phyloP scores from a whole-genome alignment of 2,888 invertebrate species.

The Diploptera punctata region DNA sequence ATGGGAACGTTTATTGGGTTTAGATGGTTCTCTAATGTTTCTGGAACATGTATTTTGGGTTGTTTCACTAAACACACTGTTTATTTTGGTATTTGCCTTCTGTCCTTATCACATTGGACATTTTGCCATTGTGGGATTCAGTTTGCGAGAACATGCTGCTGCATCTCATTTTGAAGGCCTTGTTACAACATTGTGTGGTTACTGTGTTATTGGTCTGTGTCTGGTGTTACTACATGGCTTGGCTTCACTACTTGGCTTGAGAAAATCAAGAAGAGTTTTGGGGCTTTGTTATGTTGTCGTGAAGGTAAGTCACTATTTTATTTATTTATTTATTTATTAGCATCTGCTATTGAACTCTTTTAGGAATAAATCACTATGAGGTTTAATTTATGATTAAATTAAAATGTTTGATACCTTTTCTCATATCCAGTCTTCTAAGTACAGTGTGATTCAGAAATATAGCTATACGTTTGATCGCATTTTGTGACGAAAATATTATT shows the following conservation, averaged over 20 bases:
- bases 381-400: no score
- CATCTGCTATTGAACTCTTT: no score
- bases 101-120: slow-evolving; percentile 96
- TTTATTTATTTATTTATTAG: no score
- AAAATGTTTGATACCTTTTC: no score
- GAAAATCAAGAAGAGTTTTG: slow-evolving; percentile 81
- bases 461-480: no score
- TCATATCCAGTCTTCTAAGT: no score
- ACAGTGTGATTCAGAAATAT: no score
- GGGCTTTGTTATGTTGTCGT: slow-evolving; percentile 93
- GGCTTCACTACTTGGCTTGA: slow-evolving; percentile 80
- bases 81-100: slow-evolving; percentile 96
- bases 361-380: no score
- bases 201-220: slow-evolving; percentile 83
- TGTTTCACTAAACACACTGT: slow-evolving; percentile 94
- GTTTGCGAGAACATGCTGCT: slow-evolving; percentile 68
- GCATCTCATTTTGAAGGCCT: slow-evolving; percentile 92
- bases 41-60: slow-evolving; percentile 99
- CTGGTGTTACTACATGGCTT: slow-evolving; percentile 85
- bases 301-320: slow-evolving; percentile 52
- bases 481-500: no score
- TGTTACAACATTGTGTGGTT: slow-evolving; percentile 91
- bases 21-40: slow-evolving; percentile 97
- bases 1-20: slow-evolving; percentile 94
- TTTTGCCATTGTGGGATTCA: slow-evolving; percentile 76